Percentiles rank a stretch among this genome's conserved stretches.
Evolutionary conservation across 2,797 vertebrate species (phyloP).

Genomic region (Myotis vivesi): DNA sequence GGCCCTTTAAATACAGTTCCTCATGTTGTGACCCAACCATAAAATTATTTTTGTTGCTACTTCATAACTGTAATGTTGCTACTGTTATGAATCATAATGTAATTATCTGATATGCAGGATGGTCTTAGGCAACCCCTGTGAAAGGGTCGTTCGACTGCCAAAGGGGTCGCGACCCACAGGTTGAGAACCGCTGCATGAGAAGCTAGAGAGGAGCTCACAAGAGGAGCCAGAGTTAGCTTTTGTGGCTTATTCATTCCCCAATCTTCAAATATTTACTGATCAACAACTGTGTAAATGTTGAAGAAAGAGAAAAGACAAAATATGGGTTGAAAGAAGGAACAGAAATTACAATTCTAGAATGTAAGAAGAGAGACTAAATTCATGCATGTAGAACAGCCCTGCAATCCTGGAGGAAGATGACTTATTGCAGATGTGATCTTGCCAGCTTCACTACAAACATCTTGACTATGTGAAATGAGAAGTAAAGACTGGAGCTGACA

Average conservation of each 20-base stretch:
- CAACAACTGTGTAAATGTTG: not conserved
- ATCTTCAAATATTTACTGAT: constrained; percentile 45
- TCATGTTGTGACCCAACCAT: no score
- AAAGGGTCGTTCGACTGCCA: no score
- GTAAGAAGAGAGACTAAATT: not conserved
- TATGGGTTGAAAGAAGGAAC: not conserved
- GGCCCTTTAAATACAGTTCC: no score
- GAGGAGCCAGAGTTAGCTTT: not conserved
- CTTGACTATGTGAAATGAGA: constrained; percentile 39
- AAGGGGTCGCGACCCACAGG: no score
- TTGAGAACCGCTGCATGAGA: not conserved
- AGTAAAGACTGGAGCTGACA: constrained; percentile 53
- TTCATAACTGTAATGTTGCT: no score
- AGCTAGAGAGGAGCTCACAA: not conserved
- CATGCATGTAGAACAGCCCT: not conserved
- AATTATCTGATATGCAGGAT: no score
- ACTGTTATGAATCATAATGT: no score
- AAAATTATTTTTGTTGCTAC: no score
- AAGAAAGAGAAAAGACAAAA: constrained; percentile 10
- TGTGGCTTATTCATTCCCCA: not conserved
- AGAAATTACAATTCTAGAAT: not conserved
- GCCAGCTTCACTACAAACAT: constrained; percentile 53
- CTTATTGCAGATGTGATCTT: constrained; percentile 47
- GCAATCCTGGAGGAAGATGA: constrained; percentile 14
- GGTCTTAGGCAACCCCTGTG: no score